Conservation (phyloP, 1,140 invertebrate species). For the Brachionus sp. region DNA sequence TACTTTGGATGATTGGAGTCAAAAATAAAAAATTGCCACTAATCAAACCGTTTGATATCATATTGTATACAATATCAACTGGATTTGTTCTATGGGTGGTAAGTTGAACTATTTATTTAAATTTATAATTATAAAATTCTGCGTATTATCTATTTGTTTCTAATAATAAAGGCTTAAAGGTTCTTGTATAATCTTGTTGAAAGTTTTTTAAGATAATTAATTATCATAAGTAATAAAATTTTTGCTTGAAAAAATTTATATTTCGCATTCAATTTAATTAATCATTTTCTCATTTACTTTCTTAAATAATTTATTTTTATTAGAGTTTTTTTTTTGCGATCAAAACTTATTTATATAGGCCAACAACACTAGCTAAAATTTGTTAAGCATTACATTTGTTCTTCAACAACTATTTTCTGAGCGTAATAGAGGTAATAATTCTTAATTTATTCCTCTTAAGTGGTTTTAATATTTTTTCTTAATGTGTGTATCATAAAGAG, state of each 20-base stretch:
- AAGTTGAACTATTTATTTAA: conserved; percentile 48
- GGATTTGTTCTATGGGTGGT: conserved; percentile 73
- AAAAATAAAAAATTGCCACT: conserved; percentile 51
- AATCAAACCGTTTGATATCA: conserved; percentile 53
- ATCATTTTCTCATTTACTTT: background rate
- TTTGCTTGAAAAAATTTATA: background rate
- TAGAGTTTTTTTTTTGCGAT: background rate
- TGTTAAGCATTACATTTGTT: background rate
- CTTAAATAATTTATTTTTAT: background rate
- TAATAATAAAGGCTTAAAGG: background rate
- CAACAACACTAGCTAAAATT: background rate
- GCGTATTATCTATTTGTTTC: background rate
- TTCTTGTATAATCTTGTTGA: background rate
- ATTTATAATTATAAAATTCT: background rate
- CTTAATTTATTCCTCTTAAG: background rate
- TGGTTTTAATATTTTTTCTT: background rate
- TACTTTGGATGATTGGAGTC: conserved; percentile 57
- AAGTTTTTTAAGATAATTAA: background rate
- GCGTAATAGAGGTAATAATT: background rate
- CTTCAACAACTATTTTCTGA: background rate
- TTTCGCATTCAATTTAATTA: background rate
- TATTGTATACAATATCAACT: conserved; percentile 75
- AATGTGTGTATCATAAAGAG: too few relatives aligned
- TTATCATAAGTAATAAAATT: background rate
- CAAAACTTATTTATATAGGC: background rate